Percentiles rank a stretch among this genome's conserved stretches.
phyloP scores from a whole-genome alignment of 2,797 vertebrate genomes.

The Enteromius paludinosus region DNA sequence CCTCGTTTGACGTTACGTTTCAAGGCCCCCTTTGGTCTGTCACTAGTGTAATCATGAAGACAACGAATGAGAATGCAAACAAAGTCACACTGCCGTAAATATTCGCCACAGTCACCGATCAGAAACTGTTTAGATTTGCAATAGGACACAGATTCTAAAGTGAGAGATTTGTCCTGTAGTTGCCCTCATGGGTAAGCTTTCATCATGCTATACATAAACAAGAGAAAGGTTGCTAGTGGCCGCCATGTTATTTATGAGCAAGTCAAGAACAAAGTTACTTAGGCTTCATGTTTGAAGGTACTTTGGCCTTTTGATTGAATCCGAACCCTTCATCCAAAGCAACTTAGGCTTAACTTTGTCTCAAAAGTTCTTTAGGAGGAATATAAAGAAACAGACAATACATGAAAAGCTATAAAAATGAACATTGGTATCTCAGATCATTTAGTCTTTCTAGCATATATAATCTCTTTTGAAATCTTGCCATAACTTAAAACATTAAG shows the following conservation, averaged over 20 bases:
- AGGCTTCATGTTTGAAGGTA: background rate
- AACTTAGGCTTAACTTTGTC: background rate
- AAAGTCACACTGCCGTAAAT: conserved; percentile 62
- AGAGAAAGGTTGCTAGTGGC: background rate
- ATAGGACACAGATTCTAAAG: conserved; percentile 64
- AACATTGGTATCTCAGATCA: background rate
- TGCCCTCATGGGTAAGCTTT: conserved; percentile 38
- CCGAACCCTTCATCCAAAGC: background rate
- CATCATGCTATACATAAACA: conserved; percentile 38
- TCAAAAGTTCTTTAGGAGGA: background rate
- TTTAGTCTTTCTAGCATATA: background rate
- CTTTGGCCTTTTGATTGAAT: background rate
- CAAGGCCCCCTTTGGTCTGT: conserved; percentile 65
- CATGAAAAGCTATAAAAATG: background rate
- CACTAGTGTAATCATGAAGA: conserved; percentile 65
- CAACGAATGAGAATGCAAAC: conserved; percentile 74
- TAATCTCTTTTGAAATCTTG: background rate
- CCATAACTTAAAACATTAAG: background rate
- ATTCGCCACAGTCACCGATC: conserved; percentile 65
- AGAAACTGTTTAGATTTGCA: conserved; percentile 72
- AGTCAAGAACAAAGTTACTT: background rate
- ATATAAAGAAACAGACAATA: background rate
- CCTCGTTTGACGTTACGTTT: conserved; percentile 44
- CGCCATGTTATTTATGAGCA: background rate
- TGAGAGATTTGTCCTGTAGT: conserved; percentile 54